These are phyloP conservation scores for Odontomyia ornata DNA, from an alignment of 2,888 invertebrate species.

Conservation along the genomic window DNA sequence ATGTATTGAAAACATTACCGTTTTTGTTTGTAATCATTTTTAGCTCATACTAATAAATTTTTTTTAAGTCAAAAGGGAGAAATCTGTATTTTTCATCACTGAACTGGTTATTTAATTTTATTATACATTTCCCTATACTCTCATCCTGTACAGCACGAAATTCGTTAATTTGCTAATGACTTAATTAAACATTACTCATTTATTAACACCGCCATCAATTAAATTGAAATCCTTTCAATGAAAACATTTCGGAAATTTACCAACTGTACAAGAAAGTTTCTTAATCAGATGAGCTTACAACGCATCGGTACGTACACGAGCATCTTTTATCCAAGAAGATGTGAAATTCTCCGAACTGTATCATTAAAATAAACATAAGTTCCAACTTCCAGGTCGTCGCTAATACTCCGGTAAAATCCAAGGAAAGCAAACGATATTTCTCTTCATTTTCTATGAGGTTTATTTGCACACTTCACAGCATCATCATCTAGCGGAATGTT, in stretches of 20 bases:
- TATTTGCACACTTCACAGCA: conserved; percentile 33
- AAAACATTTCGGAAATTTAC: neutral
- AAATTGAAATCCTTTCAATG: conserved; percentile 21
- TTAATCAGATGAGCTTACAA: conserved; percentile 21
- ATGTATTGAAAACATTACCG: no score
- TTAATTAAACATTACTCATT: conserved; percentile 3
- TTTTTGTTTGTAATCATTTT: no score
- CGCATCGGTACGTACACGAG: neutral
- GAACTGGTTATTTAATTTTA: no score
- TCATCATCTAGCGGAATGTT: neutral
- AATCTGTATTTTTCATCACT: no score
- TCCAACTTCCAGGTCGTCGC: neutral
- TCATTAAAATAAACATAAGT: conserved; percentile 28
- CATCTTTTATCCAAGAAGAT: neutral
- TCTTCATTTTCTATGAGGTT: conserved; percentile 28
- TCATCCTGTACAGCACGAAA: no score
- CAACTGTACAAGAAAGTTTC: neutral
- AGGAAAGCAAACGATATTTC: conserved; percentile 13
- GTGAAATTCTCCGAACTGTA: neutral
- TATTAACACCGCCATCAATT: conserved; percentile 15
- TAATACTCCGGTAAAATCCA: conserved; percentile 8
- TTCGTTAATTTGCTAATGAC: neutral
- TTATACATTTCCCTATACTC: no score
- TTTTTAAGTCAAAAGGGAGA: no score
- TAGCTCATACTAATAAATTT: no score